Percentiles rank a stretch among this genome's conserved stretches.
phyloP scores from a whole-genome alignment of 92 coral and sea anemone species.

The Siderastrea siderea region DNA sequence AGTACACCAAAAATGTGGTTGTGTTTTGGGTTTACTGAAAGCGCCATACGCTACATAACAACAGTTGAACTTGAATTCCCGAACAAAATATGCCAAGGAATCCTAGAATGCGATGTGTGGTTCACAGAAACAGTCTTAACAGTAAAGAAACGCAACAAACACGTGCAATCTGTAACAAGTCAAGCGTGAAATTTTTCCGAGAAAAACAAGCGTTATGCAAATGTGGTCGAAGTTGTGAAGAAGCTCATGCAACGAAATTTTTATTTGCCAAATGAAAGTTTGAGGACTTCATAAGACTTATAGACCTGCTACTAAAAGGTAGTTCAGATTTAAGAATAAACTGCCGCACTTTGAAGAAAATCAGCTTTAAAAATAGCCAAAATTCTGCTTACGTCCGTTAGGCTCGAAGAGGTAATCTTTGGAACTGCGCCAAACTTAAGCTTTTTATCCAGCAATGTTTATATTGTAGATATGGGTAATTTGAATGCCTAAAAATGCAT shows the following conservation, averaged over 20 bases:
- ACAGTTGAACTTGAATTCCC: no score
- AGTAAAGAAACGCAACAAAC: neutral
- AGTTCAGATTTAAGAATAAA: neutral
- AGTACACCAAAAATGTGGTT: no score
- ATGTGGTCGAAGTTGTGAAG: neutral
- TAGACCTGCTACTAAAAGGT: neutral
- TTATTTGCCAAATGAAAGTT: neutral
- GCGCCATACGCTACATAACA: no score
- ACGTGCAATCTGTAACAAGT: neutral
- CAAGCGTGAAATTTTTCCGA: neutral
- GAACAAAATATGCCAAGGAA: no score
- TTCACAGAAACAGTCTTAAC: no score
- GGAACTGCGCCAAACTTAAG: neutral
- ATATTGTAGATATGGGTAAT: no score
- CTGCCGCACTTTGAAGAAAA: conserved; percentile 1
- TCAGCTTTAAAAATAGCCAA: neutral
- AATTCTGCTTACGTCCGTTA: neutral
- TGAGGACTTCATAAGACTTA: neutral
- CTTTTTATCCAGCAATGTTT: no score
- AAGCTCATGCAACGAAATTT: neutral
- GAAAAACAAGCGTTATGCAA: neutral
- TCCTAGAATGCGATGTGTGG: no score
- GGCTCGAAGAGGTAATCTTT: neutral
- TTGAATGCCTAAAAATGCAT: no score
- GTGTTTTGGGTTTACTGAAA: no score